These are phyloP conservation scores for Dryomyza anilis DNA, from an alignment of 2,888 invertebrate genomes.

Conservation along the genomic window DNA sequence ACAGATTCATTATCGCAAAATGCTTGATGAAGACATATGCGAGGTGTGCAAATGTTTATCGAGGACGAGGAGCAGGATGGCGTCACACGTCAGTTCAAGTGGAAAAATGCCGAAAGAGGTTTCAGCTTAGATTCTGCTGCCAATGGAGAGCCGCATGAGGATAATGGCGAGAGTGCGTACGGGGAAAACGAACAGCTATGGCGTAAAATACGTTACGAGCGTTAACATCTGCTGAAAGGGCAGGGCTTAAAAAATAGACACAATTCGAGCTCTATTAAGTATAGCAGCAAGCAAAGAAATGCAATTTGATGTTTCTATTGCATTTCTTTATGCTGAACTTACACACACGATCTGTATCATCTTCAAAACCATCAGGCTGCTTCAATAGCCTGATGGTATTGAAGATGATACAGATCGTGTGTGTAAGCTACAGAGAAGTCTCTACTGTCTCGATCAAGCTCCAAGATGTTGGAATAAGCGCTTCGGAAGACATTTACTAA, in stretches of 20 bases:
- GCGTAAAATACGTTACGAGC: slow-evolving; percentile 78
- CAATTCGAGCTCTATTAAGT: too few relatives aligned
- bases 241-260: slow-evolving; percentile 47
- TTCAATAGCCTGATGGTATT: too few relatives aligned
- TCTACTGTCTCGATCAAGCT: too few relatives aligned
- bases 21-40: slow-evolving; percentile 86
- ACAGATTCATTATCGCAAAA: slow-evolving; percentile 81
- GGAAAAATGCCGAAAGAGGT: slow-evolving; percentile 76
- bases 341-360: too few relatives aligned
- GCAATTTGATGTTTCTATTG: too few relatives aligned
- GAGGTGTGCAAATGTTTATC: slow-evolving; percentile 82
- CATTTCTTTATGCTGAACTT: too few relatives aligned
- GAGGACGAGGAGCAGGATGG: slow-evolving; percentile 87
- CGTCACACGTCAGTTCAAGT: slow-evolving; percentile 80
- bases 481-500: too few relatives aligned
- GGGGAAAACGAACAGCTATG: slow-evolving; percentile 80
- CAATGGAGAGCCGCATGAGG: slow-evolving; percentile 52
- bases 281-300: too few relatives aligned
- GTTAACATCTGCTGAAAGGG: slow-evolving; percentile 75
- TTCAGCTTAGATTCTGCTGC: slow-evolving; percentile 51
- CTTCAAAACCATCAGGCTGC: too few relatives aligned
- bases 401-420: too few relatives aligned
- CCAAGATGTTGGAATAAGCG: too few relatives aligned
- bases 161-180: slow-evolving; percentile 63
- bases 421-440: too few relatives aligned